Evolutionary conservation across 2,113 vertebrate species (phyloP).

Genomic region (Cebus imitator): DNA sequence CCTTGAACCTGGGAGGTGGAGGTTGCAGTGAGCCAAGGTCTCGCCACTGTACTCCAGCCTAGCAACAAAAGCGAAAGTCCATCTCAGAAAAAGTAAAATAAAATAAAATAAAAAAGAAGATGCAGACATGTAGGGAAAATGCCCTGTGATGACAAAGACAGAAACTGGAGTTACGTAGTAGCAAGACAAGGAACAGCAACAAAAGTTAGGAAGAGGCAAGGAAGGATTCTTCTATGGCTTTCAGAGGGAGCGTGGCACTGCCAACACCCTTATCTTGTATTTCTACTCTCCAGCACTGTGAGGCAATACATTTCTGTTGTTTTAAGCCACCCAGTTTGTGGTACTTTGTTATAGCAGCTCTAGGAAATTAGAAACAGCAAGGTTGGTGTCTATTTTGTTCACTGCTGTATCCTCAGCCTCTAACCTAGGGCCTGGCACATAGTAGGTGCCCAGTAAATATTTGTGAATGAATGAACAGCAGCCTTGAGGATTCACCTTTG

Average conservation of each 20-base stretch:
- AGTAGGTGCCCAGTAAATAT: not conserved
- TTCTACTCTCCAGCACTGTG: not conserved
- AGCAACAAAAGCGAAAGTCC: too few relatives aligned
- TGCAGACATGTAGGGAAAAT: not conserved
- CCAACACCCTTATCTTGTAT: not conserved
- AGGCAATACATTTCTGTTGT: not conserved
- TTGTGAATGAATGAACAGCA: not conserved
- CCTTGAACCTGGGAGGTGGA: too few relatives aligned
- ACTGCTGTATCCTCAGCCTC: not conserved
- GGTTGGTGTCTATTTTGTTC: not conserved
- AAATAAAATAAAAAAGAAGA: not conserved
- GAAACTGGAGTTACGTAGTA: not conserved
- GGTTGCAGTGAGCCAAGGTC: too few relatives aligned
- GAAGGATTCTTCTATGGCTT: not conserved
- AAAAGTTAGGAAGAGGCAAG: not conserved
- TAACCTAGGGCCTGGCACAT: not conserved
- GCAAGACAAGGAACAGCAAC: not conserved
- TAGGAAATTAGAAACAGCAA: not conserved
- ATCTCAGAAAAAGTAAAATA: too few relatives aligned
- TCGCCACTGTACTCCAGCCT: too few relatives aligned
- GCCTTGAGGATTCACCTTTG: not conserved
- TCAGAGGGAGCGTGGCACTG: not conserved
- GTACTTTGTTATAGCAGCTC: not conserved
- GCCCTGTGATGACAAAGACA: not conserved
- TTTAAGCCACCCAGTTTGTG: not conserved